Conservation (phyloP, 2,888 invertebrate genomes). For the Chirona hameri region DNA sequence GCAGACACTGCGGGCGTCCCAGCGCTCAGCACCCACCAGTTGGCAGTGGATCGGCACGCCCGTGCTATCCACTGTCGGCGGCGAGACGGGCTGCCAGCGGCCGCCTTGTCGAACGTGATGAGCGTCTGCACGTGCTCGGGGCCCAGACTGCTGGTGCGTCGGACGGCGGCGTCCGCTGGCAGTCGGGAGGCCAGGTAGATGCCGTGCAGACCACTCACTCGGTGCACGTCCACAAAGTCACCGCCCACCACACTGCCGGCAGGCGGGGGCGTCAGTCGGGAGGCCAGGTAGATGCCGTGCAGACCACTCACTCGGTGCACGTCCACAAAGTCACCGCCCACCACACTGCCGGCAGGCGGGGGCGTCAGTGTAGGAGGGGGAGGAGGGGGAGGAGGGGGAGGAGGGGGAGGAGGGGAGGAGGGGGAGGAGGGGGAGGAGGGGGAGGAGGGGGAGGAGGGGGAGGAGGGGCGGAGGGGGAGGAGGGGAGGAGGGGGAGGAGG, state of each 20-base stretch:
- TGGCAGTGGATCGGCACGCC: conserved; percentile 65
- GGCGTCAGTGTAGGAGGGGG: too few relatives aligned
- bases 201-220: conserved; percentile 78
- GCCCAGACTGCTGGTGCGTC: conserved; percentile 44
- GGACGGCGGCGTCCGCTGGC: conserved; percentile 50
- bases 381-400: too few relatives aligned
- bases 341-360: too few relatives aligned
- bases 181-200: conserved; percentile 85
- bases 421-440: too few relatives aligned
- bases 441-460: too few relatives aligned
- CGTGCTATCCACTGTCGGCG: conserved; percentile 65
- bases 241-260: conserved; percentile 60
- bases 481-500: too few relatives aligned
- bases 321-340: too few relatives aligned
- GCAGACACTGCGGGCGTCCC: too few relatives aligned
- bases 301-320: too few relatives aligned
- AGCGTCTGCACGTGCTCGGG: conserved; percentile 72
- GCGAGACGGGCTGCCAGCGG: conserved; percentile 69
- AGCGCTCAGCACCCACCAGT: conserved; percentile 44
- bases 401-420: too few relatives aligned
- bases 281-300: too few relatives aligned
- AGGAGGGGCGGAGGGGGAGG: too few relatives aligned
- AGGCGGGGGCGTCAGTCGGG: background rate
- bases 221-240: conserved; percentile 80
- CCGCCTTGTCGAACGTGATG: conserved; percentile 85